Conservation (phyloP, 1,140 invertebrate species). For the Meloidogyne chitwoodi region DNA sequence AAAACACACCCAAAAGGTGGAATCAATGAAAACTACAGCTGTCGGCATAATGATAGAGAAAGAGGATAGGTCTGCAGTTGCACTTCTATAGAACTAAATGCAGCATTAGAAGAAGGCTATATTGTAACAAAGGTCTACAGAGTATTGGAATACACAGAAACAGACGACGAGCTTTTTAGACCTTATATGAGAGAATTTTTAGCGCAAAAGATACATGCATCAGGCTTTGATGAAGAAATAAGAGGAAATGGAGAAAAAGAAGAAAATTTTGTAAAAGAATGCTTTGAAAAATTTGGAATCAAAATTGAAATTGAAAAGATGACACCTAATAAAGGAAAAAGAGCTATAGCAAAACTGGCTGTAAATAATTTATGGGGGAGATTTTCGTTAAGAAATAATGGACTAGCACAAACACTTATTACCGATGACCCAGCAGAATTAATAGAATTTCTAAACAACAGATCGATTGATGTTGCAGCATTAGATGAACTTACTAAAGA, state of each 20-base stretch:
- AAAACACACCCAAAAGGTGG: not conserved
- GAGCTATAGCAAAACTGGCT: not conserved
- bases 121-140: not conserved
- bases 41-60: constrained; percentile 1
- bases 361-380: not conserved
- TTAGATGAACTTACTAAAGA: not conserved
- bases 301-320: not conserved
- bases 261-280: constrained; percentile 2
- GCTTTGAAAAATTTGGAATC: not conserved
- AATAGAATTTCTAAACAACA: not conserved
- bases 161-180: not conserved
- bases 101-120: not conserved
- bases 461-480: not conserved
- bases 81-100: constrained; percentile 4
- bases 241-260: not conserved
- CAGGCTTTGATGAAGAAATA: not conserved
- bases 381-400: not conserved
- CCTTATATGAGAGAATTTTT: constrained; percentile 2
- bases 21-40: not conserved
- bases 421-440: not conserved
- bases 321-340: not conserved
- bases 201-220: not conserved
- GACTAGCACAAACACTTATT: not conserved
- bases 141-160: not conserved
- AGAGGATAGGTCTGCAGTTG: constrained; percentile 1